Conservation (phyloP, 2,797 vertebrate genomes). For the Miichthys miiuy region DNA sequence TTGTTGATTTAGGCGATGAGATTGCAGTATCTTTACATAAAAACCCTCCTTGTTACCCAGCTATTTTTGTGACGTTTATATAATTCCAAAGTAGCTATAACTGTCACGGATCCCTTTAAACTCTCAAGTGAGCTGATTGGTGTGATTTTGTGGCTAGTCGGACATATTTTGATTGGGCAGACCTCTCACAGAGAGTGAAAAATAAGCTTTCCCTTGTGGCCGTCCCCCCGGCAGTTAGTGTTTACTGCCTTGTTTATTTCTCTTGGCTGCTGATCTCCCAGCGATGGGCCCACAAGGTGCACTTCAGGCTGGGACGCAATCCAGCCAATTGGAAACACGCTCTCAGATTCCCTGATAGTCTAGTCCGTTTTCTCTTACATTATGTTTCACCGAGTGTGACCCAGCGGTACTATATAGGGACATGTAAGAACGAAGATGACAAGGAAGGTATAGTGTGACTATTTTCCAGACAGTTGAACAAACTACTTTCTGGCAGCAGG, state of each 20-base stretch:
- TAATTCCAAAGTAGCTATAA: slow-evolving; percentile 1
- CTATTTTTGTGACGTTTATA: slow-evolving; percentile 25
- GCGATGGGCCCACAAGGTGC: slow-evolving; percentile 58
- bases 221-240: slow-evolving; percentile 50
- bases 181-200: slow-evolving; percentile 52
- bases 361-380: slow-evolving; percentile 23
- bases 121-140: slow-evolving; percentile 18
- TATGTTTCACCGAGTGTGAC: slow-evolving; percentile 42
- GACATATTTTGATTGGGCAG: slow-evolving; percentile 55
- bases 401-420: slow-evolving; percentile 1
- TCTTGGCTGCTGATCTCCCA: slow-evolving; percentile 64
- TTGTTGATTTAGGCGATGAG: slow-evolving; percentile 20
- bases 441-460: slow-evolving; percentile 9
- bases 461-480: slow-evolving; percentile 38
- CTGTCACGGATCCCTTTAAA: slow-evolving; percentile 22
- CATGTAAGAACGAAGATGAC: slow-evolving; percentile 23
- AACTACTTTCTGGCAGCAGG: slow-evolving; percentile 40
- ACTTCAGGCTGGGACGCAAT: slow-evolving; percentile 55
- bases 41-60: not conserved
- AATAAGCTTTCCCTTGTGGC: slow-evolving; percentile 55
- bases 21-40: not conserved
- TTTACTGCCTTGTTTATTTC: slow-evolving; percentile 77
- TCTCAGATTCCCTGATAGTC: slow-evolving; percentile 31
- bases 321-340: slow-evolving; percentile 36
- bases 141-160: slow-evolving; percentile 45